Base-by-base conservation (phyloP, 2,113 vertebrate genomes). In the Balaeniceps rex region DNA sequence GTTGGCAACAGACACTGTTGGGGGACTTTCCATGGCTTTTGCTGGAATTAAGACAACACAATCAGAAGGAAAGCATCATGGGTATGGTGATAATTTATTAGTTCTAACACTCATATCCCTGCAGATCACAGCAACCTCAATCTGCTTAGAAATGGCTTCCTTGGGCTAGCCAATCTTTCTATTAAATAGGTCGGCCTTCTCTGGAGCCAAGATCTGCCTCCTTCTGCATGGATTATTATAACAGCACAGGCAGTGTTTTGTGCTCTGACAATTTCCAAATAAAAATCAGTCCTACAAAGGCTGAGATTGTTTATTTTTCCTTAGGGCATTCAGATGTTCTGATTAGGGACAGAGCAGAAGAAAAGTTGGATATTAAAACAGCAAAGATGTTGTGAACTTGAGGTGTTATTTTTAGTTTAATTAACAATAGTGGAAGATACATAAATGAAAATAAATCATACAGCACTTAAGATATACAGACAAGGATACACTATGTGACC, bases 11-110 rank as follows among this genome's bases (percentile, higher is more conserved):
- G 49, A 94, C 66, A 28, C 94, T 80, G 81, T 31, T 95, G 63
- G 33, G 83, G 26, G 34, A 93, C 84, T 94, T 94, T 76, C 77
- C 42, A 1, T 65, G 46, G n/a, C 68, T 95, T 96, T 94, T 94
- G 46, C 84, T 94, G 70, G 91, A 97, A 97, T 97, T 97, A 96
- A 97, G 97, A 91, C 72, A 90, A 95, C 97, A 89, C 91, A 91
- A 93, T 94, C 96, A 90, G 66, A 63, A 91, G 93, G 70, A 89
- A 95, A 94, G 75, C 3, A 0, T 96, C 89, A n/a, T n/a, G 78
- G 74, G 70, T 91, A 80, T 23, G 9, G 87, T 5, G 9, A 65
- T 66, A 97, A 94, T 84, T 95, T 97, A 94, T 87, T 94, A 87
- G 77, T 94, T 95, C 63, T 91, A 94, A 76, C 93, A 94, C 74